phyloP scores from a whole-genome alignment of 2,888 invertebrate genomes.

The Eustalomyia histrio region DNA sequence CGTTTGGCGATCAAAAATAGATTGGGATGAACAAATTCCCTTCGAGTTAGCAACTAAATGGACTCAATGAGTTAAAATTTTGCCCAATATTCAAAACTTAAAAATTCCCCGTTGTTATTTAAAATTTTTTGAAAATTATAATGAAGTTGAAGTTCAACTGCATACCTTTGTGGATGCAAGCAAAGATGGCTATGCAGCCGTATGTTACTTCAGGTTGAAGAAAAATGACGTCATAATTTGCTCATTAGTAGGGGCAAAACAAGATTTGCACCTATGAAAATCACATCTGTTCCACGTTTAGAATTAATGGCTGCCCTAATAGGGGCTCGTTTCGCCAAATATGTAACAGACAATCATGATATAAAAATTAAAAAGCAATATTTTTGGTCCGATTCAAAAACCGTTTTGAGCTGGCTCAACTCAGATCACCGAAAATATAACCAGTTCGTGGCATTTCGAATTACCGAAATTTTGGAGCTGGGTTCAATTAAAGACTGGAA shows the following conservation, averaged over 20 bases:
- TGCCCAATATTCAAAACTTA: constrained; percentile 12
- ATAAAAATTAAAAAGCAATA: too few relatives aligned
- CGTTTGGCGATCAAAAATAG: constrained; percentile 5
- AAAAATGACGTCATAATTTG: not conserved
- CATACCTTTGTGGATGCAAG: too few relatives aligned
- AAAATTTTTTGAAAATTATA: constrained; percentile 14
- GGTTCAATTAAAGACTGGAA: too few relatives aligned
- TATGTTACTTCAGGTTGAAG: too few relatives aligned
- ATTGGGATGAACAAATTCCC: constrained; percentile 26
- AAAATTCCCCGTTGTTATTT: constrained; percentile 34
- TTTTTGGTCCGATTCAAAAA: too few relatives aligned
- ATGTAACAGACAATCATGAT: not conserved
- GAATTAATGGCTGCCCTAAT: too few relatives aligned
- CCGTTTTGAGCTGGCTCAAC: too few relatives aligned
- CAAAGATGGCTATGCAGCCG: too few relatives aligned
- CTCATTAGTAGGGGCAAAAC: not conserved
- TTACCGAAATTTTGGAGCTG: too few relatives aligned
- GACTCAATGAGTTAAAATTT: constrained; percentile 26
- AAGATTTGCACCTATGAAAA: not conserved
- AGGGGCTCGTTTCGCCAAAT: constrained; percentile 20
- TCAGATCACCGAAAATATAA: too few relatives aligned
- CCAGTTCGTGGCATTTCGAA: too few relatives aligned
- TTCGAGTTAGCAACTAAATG: constrained; percentile 24
- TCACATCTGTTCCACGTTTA: constrained; percentile 3
- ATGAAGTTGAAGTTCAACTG: too few relatives aligned